Percentiles rank a stretch among this genome's conserved stretches.
Conservation (phyloP, 2,797 vertebrate genomes). For the Manis pentadactyla region DNA sequence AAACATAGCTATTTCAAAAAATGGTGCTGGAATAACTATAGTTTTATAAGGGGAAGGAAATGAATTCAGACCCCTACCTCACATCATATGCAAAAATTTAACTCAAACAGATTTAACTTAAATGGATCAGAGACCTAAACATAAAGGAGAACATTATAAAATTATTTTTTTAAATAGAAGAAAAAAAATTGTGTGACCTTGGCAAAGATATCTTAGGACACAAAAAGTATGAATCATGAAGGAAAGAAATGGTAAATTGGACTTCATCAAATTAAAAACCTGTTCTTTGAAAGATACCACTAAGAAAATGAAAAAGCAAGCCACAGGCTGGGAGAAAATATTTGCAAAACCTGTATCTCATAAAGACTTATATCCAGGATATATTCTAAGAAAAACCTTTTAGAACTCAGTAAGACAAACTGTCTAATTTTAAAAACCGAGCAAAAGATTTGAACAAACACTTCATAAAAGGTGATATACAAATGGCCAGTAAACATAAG, state of each 20-base stretch:
- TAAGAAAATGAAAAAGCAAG: slow-evolving; percentile 23
- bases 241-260: not conserved
- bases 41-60: not conserved
- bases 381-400: not conserved
- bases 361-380: not conserved
- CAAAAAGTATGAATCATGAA: not conserved
- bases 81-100: not conserved
- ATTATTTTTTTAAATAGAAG: not conserved
- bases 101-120: not conserved
- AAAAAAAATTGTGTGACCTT: slow-evolving; percentile 6
- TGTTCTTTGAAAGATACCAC: not conserved
- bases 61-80: not conserved
- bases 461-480: not conserved
- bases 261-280: slow-evolving; percentile 9
- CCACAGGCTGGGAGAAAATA: not conserved
- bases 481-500: not conserved
- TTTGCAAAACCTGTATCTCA: not conserved
- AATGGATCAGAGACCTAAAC: slow-evolving; percentile 22
- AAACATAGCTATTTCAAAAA: not conserved
- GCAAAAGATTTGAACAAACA: not conserved
- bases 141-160: not conserved
- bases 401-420: not conserved
- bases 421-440: not conserved
- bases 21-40: not conserved
- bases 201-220: not conserved